A percentile compares a stretch with the other conserved stretches of the same genome.
Evolutionary conservation across 2,888 invertebrate species (phyloP).

Genomic region (Apotomis capreana): DNA sequence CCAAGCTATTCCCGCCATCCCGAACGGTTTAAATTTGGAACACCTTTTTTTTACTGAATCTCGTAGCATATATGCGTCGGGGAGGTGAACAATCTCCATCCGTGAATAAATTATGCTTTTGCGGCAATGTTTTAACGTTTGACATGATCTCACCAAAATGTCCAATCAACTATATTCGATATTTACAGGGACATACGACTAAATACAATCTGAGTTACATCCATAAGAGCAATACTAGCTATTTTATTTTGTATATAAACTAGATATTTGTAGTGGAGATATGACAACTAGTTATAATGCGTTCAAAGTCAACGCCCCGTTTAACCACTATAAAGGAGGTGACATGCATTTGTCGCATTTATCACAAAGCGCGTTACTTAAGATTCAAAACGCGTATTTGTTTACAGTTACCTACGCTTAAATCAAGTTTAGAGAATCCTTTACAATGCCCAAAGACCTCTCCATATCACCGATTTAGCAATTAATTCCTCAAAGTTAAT

Average conservation of each 20-base stretch:
- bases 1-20: slow-evolving; percentile 77
- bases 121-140: slow-evolving; percentile 1
- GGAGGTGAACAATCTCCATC: slow-evolving; percentile 80
- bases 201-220: too few species aligned
- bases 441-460: not conserved
- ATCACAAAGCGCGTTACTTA: not conserved
- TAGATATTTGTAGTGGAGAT: too few species aligned
- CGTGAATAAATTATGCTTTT: slow-evolving; percentile 51
- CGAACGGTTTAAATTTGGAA: slow-evolving; percentile 79
- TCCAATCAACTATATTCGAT: not conserved
- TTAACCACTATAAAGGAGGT: not conserved
- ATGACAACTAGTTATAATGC: too few species aligned
- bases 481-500: not conserved
- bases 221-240: too few species aligned
- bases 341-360: not conserved
- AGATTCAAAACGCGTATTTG: not conserved
- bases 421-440: slow-evolving; percentile 5
- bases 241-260: too few species aligned
- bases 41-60: slow-evolving; percentile 69
- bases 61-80: slow-evolving; percentile 64
- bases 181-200: too few species aligned
- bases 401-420: not conserved
- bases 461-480: not conserved
- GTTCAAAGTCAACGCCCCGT: not conserved
- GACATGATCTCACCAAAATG: not conserved